Base-by-base conservation (phyloP, 1,140 invertebrate genomes). In the Tigriopus japonicus region DNA sequence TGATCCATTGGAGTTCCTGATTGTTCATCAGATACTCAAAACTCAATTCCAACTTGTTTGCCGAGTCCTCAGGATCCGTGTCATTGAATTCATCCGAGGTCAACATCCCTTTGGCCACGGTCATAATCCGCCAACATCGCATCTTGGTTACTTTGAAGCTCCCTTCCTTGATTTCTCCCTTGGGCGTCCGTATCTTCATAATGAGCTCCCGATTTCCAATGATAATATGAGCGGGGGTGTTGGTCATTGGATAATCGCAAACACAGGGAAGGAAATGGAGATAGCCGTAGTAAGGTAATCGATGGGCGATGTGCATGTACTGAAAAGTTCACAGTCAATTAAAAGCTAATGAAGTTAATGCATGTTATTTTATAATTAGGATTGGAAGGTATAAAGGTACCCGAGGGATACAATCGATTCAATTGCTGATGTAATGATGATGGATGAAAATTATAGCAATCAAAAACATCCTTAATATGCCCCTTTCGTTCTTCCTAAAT, bases 21-120 rank as follows among this genome's bases (percentile, higher is more conserved):
- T 85, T 90, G n/a, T 82, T 81, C 71, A 94, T 82, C 14, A 96
- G 76, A 77, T 97, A 97, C 75, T 97, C 92, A 75, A 96, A 95
- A 0, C 90, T 89, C 14, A 97, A 71, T 71, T 96, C 88, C 62
- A 88, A 74, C 52, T 71, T 64, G 17, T 21, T 62, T 43, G 35
- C 55, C 49, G 9, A 17, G 42, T 13, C 56, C 45, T 6, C 55
- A 17, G 49, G 63, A 56, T 49, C 54, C 55, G 43, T 52, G 49
- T 7, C 55, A 51, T 49, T 52, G 28, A 35, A 35, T 62, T 49
- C 63, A 61, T 40, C 53, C 49, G 24, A 24, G 61, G 49, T 49
- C 58, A 42, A 21, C 59, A 53, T 42, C 35, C 35, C 61, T 62
- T 35, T 35, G 52, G 52, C 60, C n/a, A 28, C 55, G 12, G 35